A percentile compares a stretch with the other conserved stretches of the same genome.
Conservation (phyloP, 2,113 vertebrate genomes). For the Leucopsar rothschildi region DNA sequence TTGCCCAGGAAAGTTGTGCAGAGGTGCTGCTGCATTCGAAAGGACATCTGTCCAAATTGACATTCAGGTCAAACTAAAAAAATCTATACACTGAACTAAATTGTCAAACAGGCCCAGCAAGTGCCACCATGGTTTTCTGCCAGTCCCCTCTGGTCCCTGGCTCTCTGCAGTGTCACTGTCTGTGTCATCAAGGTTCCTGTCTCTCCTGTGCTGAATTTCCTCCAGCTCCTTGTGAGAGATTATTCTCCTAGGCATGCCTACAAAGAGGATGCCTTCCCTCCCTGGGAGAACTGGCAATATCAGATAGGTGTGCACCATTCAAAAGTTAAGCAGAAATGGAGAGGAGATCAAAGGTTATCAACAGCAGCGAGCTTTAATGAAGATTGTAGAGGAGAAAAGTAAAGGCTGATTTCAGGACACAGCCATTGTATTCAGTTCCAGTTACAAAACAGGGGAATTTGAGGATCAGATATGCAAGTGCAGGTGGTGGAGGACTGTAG, state of each 20-base stretch:
- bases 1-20: not conserved
- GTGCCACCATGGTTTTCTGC: rapidly evolving
- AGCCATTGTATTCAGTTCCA: not conserved
- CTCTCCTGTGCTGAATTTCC: not conserved
- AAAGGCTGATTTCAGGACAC: not conserved
- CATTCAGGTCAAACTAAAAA: not conserved
- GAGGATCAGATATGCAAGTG: slow-evolving; percentile 7
- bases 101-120: not conserved
- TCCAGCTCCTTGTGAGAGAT: not conserved
- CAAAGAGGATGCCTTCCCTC: not conserved
- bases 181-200: not conserved
- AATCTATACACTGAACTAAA: not conserved
- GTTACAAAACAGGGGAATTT: not conserved
- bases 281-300: not conserved
- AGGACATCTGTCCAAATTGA: not conserved
- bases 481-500: not conserved
- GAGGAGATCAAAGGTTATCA: slow-evolving; percentile 47
- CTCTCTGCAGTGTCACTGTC: not conserved
- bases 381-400: not conserved
- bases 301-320: not conserved
- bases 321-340: not conserved
- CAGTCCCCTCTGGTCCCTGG: rapidly evolving
- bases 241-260: not conserved
- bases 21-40: not conserved
- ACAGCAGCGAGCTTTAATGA: not conserved